phyloP scores from a whole-genome alignment of 2,113 vertebrate species.

The Pelvicachromis taeniatus region DNA sequence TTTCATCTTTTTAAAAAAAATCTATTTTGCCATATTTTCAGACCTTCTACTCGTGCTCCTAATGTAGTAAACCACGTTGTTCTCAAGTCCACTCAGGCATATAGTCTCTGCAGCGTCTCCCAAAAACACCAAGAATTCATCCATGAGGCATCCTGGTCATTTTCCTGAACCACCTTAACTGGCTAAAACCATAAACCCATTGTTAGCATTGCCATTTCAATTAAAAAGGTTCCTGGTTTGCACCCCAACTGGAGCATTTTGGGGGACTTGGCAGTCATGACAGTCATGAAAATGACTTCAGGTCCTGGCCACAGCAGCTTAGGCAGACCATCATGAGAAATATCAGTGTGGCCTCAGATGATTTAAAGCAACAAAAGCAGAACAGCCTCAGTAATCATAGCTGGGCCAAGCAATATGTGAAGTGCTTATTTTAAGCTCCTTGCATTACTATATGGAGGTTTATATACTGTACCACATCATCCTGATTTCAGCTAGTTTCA shows the following conservation, averaged over 20 bases:
- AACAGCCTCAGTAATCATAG: constrained; percentile 7
- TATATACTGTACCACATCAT: not conserved
- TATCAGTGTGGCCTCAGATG: not conserved
- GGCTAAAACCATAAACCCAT: not conserved
- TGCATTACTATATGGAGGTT: not conserved
- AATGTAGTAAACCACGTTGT: not conserved
- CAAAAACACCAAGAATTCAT: not conserved
- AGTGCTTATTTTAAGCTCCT: constrained; percentile 12
- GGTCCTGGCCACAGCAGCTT: not conserved
- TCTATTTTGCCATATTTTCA: not conserved
- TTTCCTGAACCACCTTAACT: not conserved
- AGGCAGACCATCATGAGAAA: not conserved
- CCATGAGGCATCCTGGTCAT: not conserved
- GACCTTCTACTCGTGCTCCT: not conserved
- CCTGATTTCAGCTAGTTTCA: not conserved
- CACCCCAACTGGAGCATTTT: not conserved
- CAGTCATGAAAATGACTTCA: not conserved
- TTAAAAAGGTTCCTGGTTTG: not conserved
- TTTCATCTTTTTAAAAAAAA: not conserved
- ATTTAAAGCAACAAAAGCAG: constrained; percentile 8
- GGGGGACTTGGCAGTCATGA: not conserved
- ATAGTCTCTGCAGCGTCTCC: not conserved
- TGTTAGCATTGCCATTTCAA: not conserved
- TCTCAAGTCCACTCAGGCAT: not conserved
- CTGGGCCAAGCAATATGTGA: not conserved